Evolutionary conservation across 2,888 invertebrate genomes (phyloP), one percentile per base, ranked within the genome.

Genomic region (Eretmocerus hayati): DNA sequence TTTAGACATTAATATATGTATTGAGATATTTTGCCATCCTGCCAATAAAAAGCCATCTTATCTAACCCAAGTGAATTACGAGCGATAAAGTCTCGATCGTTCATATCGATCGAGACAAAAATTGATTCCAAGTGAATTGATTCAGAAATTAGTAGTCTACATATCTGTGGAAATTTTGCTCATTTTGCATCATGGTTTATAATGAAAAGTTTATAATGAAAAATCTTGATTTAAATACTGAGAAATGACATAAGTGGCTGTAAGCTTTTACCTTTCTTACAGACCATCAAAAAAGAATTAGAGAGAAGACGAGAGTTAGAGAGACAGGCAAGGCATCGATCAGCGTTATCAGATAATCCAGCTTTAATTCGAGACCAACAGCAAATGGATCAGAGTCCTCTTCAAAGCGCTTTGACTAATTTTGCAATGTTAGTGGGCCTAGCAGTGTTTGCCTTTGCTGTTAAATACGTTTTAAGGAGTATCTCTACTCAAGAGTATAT

Each of bases 381-480:
- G 23, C 67, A 67, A 52, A 62, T 63, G 53, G 71, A 71, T 9
- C 80, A 84, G 59, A 83, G 83, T 59, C 83, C 82, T 61, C 76
- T 88, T 72, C 82, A 87, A 63, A 83, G 85, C 62, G 84, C 89
- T 58, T 74, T 93, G 63, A 86, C 90, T 58, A 94, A 94, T 75
- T 76, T 92, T 59, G 82, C 87, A 72, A 89, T 94, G 60, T 78
- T 94, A 53, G 78, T 92, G 58, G 90, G 92, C 56, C 90, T 94
- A 74, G 90, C 90, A 58, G 87, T 87, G 58, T 93, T 95, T 72
- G 92, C 91, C 40, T 89, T 87, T 67, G 87, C 88, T 68, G 94
- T 95, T 53, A 92, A 91, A 78, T 91, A 90, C 76, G 91, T 95
- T 58, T 76, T 91, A 71, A 82, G 83, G 69, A 86, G 82, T 66